phyloP scores from a whole-genome alignment of 2,797 vertebrate genomes.

The Podarcis siculus region DNA sequence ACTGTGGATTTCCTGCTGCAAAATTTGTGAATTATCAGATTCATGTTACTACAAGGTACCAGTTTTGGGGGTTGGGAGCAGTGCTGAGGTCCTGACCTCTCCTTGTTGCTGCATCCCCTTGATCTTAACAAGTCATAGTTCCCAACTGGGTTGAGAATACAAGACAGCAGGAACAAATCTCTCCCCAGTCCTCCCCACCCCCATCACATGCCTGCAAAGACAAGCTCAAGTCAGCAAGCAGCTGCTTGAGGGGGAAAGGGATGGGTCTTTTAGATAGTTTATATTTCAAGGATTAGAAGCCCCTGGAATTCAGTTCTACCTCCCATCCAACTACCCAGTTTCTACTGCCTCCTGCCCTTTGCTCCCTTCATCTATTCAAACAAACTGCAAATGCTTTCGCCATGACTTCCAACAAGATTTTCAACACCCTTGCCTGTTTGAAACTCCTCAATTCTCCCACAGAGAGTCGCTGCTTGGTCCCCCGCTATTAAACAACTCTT shows the following conservation, averaged over 20 bases:
- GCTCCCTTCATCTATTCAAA: neutral
- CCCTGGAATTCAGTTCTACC: neutral
- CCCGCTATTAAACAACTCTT: neutral
- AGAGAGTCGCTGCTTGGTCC: neutral
- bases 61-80: no score
- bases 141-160: neutral
- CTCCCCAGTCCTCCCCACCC: neutral
- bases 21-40: neutral
- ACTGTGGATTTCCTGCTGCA: neutral
- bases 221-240: conserved; percentile 10
- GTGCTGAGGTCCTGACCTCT: neutral
- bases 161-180: neutral
- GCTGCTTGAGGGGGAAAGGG: neutral
- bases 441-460: neutral
- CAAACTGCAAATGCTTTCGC: neutral
- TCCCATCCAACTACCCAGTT: neutral
- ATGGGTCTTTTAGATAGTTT: conserved; percentile 4
- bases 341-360: neutral
- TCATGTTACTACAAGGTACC: neutral
- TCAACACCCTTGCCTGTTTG: neutral
- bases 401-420: neutral
- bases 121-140: neutral
- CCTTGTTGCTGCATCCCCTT: neutral
- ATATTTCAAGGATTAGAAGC: conserved; percentile 19
- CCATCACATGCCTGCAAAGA: neutral